These are phyloP conservation scores for Sciurus vulgaris DNA, from an alignment of 2,797 vertebrate genomes.

Conservation along the genomic window DNA sequence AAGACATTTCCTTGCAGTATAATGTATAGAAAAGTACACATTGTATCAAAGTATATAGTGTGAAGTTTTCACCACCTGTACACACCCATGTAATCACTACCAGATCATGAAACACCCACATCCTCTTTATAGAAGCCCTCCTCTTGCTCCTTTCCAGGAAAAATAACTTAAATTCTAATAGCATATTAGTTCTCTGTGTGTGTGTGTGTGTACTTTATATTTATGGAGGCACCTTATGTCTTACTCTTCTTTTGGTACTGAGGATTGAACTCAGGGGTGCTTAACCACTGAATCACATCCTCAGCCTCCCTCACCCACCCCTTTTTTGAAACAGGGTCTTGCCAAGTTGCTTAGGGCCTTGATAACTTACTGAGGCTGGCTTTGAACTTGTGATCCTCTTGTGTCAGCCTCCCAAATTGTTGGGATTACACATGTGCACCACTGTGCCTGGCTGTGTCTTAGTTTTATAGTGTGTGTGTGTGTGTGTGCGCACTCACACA, in stretches of 20 bases:
- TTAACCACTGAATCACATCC: too few species aligned
- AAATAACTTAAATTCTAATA: not conserved
- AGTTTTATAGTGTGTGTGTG: too few species aligned
- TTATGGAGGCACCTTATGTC: not conserved
- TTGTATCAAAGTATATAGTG: not conserved
- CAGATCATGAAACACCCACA: not conserved
- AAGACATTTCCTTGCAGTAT: slow-evolving; percentile 17
- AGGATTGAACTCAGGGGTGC: too few species aligned
- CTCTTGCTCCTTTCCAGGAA: not conserved
- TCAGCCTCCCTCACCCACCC: too few species aligned
- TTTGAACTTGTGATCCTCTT: too few species aligned
- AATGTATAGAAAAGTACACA: not conserved
- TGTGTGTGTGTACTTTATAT: not conserved
- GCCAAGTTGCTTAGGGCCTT: too few species aligned
- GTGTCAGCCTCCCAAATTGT: too few species aligned
- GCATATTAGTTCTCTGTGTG: not conserved
- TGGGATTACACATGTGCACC: too few species aligned
- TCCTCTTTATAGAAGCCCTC: not conserved
- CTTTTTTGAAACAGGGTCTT: too few species aligned
- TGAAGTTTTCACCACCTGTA: not conserved
- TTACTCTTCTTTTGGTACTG: not conserved
- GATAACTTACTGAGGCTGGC: too few species aligned
- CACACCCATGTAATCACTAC: not conserved
- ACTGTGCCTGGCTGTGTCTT: too few species aligned
- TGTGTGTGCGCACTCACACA: too few species aligned